These are phyloP conservation scores for Octomys mimax DNA, from an alignment of 2,797 vertebrate species.

Conservation along the genomic window DNA sequence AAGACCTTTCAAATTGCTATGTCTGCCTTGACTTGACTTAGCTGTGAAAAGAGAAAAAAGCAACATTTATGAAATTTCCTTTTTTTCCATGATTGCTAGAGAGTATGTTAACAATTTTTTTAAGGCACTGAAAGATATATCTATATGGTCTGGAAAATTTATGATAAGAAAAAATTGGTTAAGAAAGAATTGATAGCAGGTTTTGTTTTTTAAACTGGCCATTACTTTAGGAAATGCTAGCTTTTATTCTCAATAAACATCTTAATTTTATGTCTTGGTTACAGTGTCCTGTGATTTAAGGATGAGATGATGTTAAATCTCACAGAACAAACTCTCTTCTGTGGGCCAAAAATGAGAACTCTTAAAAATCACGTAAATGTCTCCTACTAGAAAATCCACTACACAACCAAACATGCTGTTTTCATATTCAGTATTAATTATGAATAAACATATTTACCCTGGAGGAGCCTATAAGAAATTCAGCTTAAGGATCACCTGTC, in stretches of 20 bases:
- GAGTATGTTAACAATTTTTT: slow-evolving; percentile 20
- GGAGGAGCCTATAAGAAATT: not conserved
- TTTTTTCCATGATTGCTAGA: slow-evolving; percentile 31
- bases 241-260: slow-evolving; percentile 55
- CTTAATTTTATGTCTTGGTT: not conserved
- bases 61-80: slow-evolving; percentile 53
- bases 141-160: not conserved
- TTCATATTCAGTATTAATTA: not conserved
- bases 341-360: slow-evolving; percentile 42
- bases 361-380: slow-evolving; percentile 3
- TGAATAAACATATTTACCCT: not conserved
- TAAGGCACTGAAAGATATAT: slow-evolving; percentile 41
- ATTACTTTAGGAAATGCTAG: slow-evolving; percentile 23
- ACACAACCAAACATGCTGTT: not conserved
- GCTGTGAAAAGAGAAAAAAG: slow-evolving; percentile 9
- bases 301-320: slow-evolving; percentile 18
- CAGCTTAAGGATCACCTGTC: not conserved
- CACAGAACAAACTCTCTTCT: slow-evolving; percentile 9
- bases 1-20: slow-evolving; percentile 52
- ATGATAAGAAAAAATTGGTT: slow-evolving; percentile 37
- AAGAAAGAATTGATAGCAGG: slow-evolving; percentile 1
- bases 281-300: not conserved
- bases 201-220: slow-evolving; percentile 52
- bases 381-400: slow-evolving; percentile 1
- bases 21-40: slow-evolving; percentile 60